Percentiles rank a stretch among this genome's conserved stretches.
Evolutionary conservation across 2,888 invertebrate species (phyloP).

Genomic region (Tipula helvola): DNA sequence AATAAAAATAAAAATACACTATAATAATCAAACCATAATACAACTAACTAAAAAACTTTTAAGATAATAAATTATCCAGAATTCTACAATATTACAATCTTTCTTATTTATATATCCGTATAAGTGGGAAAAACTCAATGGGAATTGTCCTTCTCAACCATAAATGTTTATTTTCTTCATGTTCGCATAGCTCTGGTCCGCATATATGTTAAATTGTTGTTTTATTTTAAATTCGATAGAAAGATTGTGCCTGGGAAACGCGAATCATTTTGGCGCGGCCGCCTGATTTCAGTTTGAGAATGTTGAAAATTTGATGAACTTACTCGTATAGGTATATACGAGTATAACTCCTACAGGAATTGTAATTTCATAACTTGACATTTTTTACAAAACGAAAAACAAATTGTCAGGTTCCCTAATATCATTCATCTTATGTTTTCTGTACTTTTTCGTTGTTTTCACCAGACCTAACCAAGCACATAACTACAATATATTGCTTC

Average conservation of each 20-base stretch:
- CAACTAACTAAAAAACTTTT: not conserved
- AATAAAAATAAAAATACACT: not conserved
- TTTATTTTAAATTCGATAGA: not conserved
- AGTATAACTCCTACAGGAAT: not conserved
- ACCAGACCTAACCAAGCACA: not conserved
- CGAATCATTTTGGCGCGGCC: not conserved
- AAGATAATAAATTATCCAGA: not conserved
- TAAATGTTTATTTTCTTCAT: not conserved
- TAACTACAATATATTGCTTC: too few species aligned
- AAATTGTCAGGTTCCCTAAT: not conserved
- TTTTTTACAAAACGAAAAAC: not conserved
- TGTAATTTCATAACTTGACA: not conserved
- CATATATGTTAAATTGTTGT: not conserved
- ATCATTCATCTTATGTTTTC: not conserved
- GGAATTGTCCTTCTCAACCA: not conserved
- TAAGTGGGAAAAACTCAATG: not conserved
- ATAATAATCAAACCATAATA: not conserved
- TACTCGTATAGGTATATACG: not conserved
- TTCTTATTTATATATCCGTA: not conserved
- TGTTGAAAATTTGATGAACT: not conserved
- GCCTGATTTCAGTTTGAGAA: not conserved
- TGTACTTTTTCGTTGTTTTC: not conserved
- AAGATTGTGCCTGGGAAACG: not conserved
- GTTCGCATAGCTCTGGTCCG: not conserved
- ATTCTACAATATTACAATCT: not conserved